Conservation (phyloP, 2,888 invertebrate species). For the Cataglyphis cursor region DNA sequence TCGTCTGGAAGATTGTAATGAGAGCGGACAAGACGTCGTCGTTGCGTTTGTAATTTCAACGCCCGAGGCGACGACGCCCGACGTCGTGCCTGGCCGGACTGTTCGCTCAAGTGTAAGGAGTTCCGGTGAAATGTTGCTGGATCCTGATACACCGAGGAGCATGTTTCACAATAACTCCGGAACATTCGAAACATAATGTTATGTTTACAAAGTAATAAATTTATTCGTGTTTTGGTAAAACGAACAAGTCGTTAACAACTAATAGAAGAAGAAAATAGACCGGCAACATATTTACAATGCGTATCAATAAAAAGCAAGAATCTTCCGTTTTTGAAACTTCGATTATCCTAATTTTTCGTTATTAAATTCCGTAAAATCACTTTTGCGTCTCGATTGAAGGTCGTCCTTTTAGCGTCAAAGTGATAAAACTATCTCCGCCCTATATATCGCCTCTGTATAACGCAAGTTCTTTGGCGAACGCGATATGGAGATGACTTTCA, state of each 20-base stretch:
- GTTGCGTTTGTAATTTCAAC: conserved; percentile 78
- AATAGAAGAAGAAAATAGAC: background rate
- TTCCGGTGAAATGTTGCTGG: conserved; percentile 68
- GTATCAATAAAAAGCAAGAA: background rate
- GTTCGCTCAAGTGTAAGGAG: conserved; percentile 79
- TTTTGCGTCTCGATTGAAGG: background rate
- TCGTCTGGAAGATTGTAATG: conserved; percentile 72
- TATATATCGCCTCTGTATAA: conserved; percentile 8
- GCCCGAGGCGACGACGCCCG: conserved; percentile 68
- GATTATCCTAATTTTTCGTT: conserved; percentile 5
- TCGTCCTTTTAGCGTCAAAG: conserved; percentile 49
- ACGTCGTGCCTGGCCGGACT: conserved; percentile 64
- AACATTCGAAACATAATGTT: conserved; percentile 21
- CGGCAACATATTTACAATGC: background rate
- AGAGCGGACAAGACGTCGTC: conserved; percentile 72
- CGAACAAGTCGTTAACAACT: background rate
- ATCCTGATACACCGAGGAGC: background rate
- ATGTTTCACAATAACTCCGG: background rate
- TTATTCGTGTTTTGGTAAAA: background rate
- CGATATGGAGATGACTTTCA: conserved; percentile 67
- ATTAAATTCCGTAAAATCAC: conserved; percentile 5
- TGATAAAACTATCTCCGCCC: conserved; percentile 56
- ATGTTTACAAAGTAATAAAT: conserved; percentile 19
- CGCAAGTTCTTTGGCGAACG: conserved; percentile 63
- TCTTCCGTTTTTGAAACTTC: background rate